Conservation (phyloP, 2,113 vertebrate species). For the Entomyzon cyanotis region DNA sequence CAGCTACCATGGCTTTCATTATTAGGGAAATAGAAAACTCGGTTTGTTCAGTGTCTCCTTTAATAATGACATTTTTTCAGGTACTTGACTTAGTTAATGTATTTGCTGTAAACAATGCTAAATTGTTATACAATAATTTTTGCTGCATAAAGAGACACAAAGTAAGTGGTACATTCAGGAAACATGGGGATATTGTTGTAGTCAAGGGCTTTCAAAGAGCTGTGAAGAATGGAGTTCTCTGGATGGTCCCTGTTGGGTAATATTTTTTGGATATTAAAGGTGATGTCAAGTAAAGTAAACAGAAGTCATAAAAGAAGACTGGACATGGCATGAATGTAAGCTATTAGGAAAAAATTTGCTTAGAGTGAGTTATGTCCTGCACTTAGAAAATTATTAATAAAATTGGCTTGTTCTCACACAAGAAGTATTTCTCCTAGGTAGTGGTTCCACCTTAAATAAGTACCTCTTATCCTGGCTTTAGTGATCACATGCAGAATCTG, state of each 20-base stretch:
- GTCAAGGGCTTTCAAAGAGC: not conserved
- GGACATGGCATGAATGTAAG: not conserved
- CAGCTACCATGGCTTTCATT: not conserved
- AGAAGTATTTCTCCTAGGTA: not conserved
- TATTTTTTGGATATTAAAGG: not conserved
- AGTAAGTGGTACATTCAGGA: not conserved
- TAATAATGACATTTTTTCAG: not conserved
- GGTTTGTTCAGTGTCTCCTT: not conserved
- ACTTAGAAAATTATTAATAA: not conserved
- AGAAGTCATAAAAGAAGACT: not conserved
- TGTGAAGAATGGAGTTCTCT: not conserved
- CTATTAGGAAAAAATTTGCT: not conserved
- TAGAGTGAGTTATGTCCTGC: not conserved
- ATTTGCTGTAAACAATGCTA: not conserved
- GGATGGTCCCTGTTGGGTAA: not conserved
- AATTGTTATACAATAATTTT: not conserved
- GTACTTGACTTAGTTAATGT: not conserved
- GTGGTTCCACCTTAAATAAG: not conserved
- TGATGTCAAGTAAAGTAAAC: not conserved
- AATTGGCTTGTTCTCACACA: not conserved
- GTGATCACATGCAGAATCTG: not conserved
- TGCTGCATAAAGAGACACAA: not conserved
- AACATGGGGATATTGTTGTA: not conserved
- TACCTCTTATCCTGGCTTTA: not conserved
- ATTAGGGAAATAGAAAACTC: not conserved